Conservation (phyloP, 2,797 vertebrate species). For the Sebastes cheni region DNA sequence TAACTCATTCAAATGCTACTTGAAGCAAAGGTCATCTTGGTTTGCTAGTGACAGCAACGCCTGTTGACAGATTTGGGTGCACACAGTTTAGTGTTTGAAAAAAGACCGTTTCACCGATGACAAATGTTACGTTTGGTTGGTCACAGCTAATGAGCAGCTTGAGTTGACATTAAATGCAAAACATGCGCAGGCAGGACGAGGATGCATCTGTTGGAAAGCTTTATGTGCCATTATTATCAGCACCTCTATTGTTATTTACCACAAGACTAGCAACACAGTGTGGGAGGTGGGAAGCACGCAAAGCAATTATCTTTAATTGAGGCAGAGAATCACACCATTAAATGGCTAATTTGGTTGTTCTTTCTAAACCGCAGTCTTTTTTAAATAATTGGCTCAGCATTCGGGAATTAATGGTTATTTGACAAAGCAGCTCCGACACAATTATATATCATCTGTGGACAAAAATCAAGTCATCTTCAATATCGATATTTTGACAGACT, state of each 20-base stretch:
- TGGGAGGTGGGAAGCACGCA: slow-evolving; percentile 74
- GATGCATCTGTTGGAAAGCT: slow-evolving; percentile 44
- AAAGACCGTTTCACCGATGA: slow-evolving; percentile 22
- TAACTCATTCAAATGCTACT: not conserved
- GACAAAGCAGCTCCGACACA: slow-evolving; percentile 13
- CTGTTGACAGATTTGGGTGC: not conserved
- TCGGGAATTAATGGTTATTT: slow-evolving; percentile 20
- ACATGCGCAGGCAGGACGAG: slow-evolving; percentile 14
- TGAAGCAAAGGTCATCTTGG: not conserved
- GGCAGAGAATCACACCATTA: slow-evolving; percentile 62
- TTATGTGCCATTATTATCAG: slow-evolving; percentile 47
- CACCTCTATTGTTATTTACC: slow-evolving; percentile 68
- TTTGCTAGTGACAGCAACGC: not conserved
- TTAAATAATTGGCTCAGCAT: slow-evolving; percentile 52
- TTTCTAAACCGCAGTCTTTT: slow-evolving; percentile 28
- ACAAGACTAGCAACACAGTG: slow-evolving; percentile 52
- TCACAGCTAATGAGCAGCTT: slow-evolving; percentile 57
- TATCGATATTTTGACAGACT: slow-evolving; percentile 23
- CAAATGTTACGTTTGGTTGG: slow-evolving; percentile 38
- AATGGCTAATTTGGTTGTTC: slow-evolving; percentile 58
- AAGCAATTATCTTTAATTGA: slow-evolving; percentile 80
- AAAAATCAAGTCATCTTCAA: not conserved
- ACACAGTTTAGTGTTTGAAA: slow-evolving; percentile 6
- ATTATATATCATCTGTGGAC: not conserved
- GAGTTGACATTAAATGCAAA: slow-evolving; percentile 26